These are phyloP conservation scores for Stenchaetothrips biformis DNA, from an alignment of 2,888 invertebrate species.

Conservation along the genomic window DNA sequence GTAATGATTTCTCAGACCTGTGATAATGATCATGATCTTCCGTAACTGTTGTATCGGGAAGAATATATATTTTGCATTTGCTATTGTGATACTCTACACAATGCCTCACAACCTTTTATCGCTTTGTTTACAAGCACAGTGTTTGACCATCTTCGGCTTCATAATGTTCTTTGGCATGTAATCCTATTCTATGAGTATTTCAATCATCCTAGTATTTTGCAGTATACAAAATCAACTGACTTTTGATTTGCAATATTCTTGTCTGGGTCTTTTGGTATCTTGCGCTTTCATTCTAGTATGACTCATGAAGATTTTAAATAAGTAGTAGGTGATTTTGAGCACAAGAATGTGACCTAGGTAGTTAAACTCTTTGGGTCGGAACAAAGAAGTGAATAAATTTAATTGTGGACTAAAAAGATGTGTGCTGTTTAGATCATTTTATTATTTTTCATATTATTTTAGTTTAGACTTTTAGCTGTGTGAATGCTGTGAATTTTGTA, in stretches of 20 bases:
- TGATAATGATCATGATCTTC: slow-evolving; percentile 24
- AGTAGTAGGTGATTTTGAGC: too few relatives aligned
- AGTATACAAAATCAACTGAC: too few relatives aligned
- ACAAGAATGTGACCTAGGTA: not conserved
- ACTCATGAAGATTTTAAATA: too few relatives aligned
- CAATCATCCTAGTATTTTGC: too few relatives aligned
- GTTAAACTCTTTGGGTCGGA: not conserved
- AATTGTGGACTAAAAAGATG: not conserved
- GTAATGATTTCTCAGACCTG: not conserved
- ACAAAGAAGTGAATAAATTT: not conserved
- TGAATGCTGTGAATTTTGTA: not conserved
- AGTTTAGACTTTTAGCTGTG: not conserved
- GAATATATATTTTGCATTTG: not conserved
- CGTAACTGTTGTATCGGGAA: not conserved
- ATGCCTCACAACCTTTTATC: not conserved
- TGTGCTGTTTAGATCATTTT: not conserved
- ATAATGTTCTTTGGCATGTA: too few relatives aligned
- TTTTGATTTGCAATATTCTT: too few relatives aligned
- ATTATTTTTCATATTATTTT: slow-evolving; percentile 10
- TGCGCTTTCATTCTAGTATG: too few relatives aligned
- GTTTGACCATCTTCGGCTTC: too few relatives aligned
- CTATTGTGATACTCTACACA: not conserved
- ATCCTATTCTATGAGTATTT: too few relatives aligned
- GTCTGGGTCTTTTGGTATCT: too few relatives aligned
- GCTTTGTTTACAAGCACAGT: too few relatives aligned